Conservation (phyloP, 2,113 vertebrate genomes). For the Lampris incognitus region DNA sequence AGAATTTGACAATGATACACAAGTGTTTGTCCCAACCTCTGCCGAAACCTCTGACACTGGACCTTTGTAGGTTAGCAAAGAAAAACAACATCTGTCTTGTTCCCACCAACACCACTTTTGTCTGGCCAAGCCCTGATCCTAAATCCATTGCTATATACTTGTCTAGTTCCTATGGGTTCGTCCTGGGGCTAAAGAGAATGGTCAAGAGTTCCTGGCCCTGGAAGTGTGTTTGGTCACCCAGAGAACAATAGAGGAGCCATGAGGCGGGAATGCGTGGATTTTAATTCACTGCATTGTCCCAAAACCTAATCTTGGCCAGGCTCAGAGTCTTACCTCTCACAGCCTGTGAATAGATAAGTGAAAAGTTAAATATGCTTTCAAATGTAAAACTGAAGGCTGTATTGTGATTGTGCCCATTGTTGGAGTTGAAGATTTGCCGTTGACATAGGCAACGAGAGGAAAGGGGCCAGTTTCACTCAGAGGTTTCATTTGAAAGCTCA, state of each 20-base stretch:
- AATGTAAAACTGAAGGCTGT: conserved; percentile 78
- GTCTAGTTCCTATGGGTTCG: conserved; percentile 59
- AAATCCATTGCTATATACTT: conserved; percentile 68
- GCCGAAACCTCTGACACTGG: conserved; percentile 57
- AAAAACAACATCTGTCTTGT: conserved; percentile 70
- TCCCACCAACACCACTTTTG: conserved; percentile 69
- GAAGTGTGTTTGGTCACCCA: conserved; percentile 83
- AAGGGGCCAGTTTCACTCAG: conserved; percentile 63
- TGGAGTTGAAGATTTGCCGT: conserved; percentile 70
- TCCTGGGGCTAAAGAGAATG: conserved; percentile 68
- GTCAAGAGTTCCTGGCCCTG: conserved; percentile 80
- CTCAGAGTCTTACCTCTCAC: conserved; percentile 78
- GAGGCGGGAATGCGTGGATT: conserved; percentile 73
- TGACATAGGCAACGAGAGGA: conserved; percentile 71
- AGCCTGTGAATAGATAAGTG: conserved; percentile 76
- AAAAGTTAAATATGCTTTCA: conserved; percentile 87
- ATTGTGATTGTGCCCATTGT: conserved; percentile 70
- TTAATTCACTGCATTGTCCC: conserved; percentile 84
- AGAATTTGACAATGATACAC: conserved; percentile 1
- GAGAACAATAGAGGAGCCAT: conserved; percentile 79
- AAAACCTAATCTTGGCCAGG: conserved; percentile 85
- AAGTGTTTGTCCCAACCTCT: conserved; percentile 30
- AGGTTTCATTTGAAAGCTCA: conserved; percentile 48
- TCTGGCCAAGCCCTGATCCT: conserved; percentile 65
- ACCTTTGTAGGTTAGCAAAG: conserved; percentile 61